Evolutionary conservation across 2,797 vertebrate species (phyloP).

Genomic region (Myiotriccus ornatus): DNA sequence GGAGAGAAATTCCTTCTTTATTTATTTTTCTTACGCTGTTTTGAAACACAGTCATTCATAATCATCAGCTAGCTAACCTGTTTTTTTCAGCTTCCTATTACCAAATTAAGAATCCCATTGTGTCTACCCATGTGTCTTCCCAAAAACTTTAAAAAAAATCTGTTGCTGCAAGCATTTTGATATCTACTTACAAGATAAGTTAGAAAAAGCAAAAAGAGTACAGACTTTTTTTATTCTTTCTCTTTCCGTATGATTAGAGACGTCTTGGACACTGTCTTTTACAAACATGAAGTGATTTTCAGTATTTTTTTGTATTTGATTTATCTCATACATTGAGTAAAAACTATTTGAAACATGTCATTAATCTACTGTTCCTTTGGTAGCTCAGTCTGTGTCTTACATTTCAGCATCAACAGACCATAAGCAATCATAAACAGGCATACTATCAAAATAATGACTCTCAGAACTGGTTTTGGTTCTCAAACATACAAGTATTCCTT

Average conservation of each 20-base stretch:
- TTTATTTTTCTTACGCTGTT: background rate
- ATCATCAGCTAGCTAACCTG: background rate
- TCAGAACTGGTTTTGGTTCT: background rate
- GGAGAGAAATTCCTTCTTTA: background rate
- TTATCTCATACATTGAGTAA: background rate
- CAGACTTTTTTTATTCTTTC: background rate
- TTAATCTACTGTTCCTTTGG: background rate
- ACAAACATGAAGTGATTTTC: background rate
- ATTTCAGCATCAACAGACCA: background rate
- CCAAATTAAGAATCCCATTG: background rate
- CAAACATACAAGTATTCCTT: background rate
- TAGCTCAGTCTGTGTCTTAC: background rate
- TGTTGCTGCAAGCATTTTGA: background rate
- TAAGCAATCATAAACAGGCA: background rate
- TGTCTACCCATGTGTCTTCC: background rate
- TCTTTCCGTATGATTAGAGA: background rate
- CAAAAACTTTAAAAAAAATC: background rate
- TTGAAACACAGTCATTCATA: background rate
- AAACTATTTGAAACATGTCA: background rate
- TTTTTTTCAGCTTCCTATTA: background rate
- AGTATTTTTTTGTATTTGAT: background rate
- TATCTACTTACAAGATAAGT: background rate
- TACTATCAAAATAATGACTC: background rate
- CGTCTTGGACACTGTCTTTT: background rate
- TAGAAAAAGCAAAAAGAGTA: background rate